A percentile compares a stretch with the other conserved stretches of the same genome.
These are phyloP conservation scores for Disparrhopalites patrizii DNA, from an alignment of 2,888 invertebrate genomes.

Conservation along the genomic window DNA sequence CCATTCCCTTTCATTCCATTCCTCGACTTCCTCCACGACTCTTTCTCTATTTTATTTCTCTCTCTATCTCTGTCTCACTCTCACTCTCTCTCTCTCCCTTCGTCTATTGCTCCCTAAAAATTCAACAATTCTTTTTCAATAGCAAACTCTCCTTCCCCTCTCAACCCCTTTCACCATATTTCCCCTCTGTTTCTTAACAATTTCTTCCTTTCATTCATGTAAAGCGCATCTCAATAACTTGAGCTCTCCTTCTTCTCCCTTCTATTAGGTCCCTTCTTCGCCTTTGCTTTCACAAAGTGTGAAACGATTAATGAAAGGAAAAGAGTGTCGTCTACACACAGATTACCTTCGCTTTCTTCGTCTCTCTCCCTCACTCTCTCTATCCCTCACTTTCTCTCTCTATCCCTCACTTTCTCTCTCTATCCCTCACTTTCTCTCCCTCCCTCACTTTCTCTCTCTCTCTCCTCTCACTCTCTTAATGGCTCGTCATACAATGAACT, in stretches of 20 bases:
- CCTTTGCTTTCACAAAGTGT: too few species aligned
- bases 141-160: too few species aligned
- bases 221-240: too few species aligned
- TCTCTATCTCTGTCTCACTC: neutral
- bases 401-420: neutral
- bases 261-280: too few species aligned
- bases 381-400: slow-evolving; percentile 9
- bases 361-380: too few species aligned
- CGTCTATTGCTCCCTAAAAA: too few species aligned
- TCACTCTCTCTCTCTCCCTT: neutral
- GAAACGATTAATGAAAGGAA: too few species aligned
- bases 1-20: slow-evolving; percentile 20
- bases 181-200: neutral
- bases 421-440: slow-evolving; percentile 49
- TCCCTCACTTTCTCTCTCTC: slow-evolving; percentile 20
- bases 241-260: too few species aligned
- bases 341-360: too few species aligned
- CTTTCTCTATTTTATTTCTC: slow-evolving; percentile 10
- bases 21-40: slow-evolving; percentile 13
- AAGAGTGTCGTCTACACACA: too few species aligned
- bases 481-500: too few species aligned
- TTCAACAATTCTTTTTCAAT: slow-evolving; percentile 8
- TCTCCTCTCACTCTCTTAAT: neutral
- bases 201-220: neutral
- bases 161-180: too few species aligned